Percentiles rank a stretch among this genome's conserved stretches.
phyloP scores from a whole-genome alignment of 2,888 invertebrate genomes.

The Cryptus armator region DNA sequence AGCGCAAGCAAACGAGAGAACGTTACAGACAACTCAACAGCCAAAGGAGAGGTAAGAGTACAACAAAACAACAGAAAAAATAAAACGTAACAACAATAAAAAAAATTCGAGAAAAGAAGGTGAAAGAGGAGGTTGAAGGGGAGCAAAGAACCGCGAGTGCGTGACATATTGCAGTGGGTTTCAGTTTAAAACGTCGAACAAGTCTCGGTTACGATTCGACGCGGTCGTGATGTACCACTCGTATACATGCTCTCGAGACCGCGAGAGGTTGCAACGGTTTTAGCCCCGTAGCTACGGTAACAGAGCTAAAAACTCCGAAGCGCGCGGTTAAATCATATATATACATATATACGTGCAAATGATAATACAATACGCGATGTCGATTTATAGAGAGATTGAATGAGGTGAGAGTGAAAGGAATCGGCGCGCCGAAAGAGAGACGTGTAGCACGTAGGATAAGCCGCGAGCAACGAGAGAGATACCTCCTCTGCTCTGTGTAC shows the following conservation, averaged over 20 bases:
- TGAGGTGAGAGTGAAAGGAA: conserved; percentile 57
- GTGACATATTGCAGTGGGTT: conserved; percentile 66
- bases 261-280: conserved; percentile 12
- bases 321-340: conserved; percentile 27
- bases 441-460: conserved; percentile 39
- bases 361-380: conserved; percentile 32
- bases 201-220: conserved; percentile 62
- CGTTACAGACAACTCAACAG: conserved; percentile 29
- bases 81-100: conserved; percentile 2
- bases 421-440: conserved; percentile 36
- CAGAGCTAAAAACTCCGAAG: neutral
- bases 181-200: conserved; percentile 60
- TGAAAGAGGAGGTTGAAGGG: neutral
- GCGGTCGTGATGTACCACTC: conserved; percentile 66
- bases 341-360: neutral
- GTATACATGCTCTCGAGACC: conserved; percentile 9
- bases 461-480: conserved; percentile 20
- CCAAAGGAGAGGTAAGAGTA: conserved; percentile 31
- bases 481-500: neutral
- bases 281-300: neutral
- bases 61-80: conserved; percentile 2
- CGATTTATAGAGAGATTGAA: conserved; percentile 5
- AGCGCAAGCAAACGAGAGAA: conserved; percentile 28
- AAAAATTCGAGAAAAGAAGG: conserved; percentile 8
- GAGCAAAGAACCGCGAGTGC: conserved; percentile 23